Percentiles rank a stretch among this genome's conserved stretches.
Evolutionary conservation across 2,888 invertebrate genomes (phyloP).

Genomic region (Pyralis farinalis): DNA sequence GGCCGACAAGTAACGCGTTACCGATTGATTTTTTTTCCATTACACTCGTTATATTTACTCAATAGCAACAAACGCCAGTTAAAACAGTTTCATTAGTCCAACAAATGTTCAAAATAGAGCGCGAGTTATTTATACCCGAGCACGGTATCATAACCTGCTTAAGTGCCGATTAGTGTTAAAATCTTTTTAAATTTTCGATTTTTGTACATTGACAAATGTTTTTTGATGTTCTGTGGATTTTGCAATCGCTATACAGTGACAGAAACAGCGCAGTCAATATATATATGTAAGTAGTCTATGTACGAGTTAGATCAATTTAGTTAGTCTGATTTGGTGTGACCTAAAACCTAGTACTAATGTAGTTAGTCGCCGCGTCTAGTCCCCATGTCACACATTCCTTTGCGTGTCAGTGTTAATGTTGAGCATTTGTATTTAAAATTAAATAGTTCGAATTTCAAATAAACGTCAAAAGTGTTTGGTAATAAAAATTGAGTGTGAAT

Average conservation of each 20-base stretch:
- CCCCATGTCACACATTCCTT: too few species aligned
- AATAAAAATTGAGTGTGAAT: constrained; percentile 14
- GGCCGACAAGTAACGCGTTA: constrained; percentile 58
- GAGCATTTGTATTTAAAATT: constrained; percentile 3
- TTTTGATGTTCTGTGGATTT: constrained; percentile 11
- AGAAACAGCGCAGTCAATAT: constrained; percentile 9
- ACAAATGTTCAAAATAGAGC: not conserved
- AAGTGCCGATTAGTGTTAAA: constrained; percentile 10
- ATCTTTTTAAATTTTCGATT: constrained; percentile 4
- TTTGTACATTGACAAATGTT: constrained; percentile 17
- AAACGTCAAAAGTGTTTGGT: not conserved
- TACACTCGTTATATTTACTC: constrained; percentile 30
- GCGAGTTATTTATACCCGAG: constrained; percentile 19
- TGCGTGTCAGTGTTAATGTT: too few species aligned
- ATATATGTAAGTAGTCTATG: constrained; percentile 24
- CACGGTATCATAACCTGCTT: constrained; percentile 10
- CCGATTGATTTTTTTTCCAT: constrained; percentile 68
- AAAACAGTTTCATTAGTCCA: not conserved
- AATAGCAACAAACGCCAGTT: constrained; percentile 5
- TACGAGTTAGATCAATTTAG: constrained; percentile 26
- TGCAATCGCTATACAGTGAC: constrained; percentile 6
- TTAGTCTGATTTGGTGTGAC: constrained; percentile 45
- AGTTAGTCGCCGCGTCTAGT: constrained; percentile 36
- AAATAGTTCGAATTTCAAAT: not conserved
- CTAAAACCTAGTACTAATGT: constrained; percentile 62